phyloP scores from a whole-genome alignment of 2,797 vertebrate species.

The Aeoliscus strigatus region DNA sequence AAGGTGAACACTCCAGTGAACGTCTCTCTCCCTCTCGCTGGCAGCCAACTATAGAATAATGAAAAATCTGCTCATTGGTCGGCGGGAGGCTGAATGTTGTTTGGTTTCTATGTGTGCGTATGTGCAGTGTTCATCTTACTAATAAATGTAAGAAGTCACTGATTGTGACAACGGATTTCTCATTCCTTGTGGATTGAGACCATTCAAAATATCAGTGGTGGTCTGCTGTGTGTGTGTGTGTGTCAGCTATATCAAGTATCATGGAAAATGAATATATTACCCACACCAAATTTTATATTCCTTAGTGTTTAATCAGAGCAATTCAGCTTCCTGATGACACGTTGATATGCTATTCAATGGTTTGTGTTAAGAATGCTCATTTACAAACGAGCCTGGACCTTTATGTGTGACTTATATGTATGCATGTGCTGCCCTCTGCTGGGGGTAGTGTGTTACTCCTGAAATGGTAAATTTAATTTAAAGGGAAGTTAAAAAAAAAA shows the following conservation, averaged over 20 bases:
- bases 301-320: too few relatives aligned
- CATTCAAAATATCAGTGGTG: too few relatives aligned
- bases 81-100: slow-evolving; percentile 8
- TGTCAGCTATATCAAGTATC: too few relatives aligned
- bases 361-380: too few relatives aligned
- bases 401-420: background rate
- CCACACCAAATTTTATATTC: too few relatives aligned
- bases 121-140: slow-evolving; percentile 7
- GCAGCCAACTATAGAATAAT: slow-evolving; percentile 46
- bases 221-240: too few relatives aligned
- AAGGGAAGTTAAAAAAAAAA: background rate
- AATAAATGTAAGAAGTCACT: slow-evolving; percentile 5
- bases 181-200: too few relatives aligned
- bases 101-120: background rate
- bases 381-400: too few relatives aligned
- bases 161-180: background rate
- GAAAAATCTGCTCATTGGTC: slow-evolving; percentile 39
- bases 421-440: slow-evolving; percentile 50
- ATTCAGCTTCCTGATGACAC: too few relatives aligned
- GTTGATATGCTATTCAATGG: too few relatives aligned
- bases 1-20: slow-evolving; percentile 65
- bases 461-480: background rate
- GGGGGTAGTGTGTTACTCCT: slow-evolving; percentile 7
- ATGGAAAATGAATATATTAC: too few relatives aligned
- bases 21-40: slow-evolving; percentile 27